Evolutionary conservation across 2,797 vertebrate species (phyloP).

Genomic region (Acridotheres tristis): DNA sequence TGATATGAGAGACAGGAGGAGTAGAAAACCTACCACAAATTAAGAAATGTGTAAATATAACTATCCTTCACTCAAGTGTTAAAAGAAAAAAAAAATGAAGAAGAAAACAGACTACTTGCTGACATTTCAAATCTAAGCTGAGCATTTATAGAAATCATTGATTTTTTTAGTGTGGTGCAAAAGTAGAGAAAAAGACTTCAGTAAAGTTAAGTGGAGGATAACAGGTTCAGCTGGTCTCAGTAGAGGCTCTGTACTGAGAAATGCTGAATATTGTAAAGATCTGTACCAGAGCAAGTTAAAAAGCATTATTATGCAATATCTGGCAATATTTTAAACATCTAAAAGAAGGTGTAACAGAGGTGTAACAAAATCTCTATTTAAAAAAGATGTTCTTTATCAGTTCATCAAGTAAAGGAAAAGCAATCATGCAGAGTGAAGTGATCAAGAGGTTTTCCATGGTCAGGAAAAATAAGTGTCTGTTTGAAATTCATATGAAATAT

Average conservation of each 20-base stretch:
- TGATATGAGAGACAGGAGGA: not conserved
- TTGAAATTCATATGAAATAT: not conserved
- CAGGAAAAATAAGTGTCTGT: not conserved
- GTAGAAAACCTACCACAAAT: not conserved
- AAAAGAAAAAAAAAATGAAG: not conserved
- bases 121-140: not conserved
- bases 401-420: not conserved
- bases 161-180: not conserved
- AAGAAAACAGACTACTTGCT: not conserved
- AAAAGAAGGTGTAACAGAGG: not conserved
- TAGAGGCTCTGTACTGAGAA: not conserved
- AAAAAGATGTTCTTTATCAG: not conserved
- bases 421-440: not conserved
- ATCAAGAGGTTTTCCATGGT: not conserved
- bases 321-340: not conserved
- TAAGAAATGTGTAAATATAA: not conserved
- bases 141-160: conserved; percentile 11
- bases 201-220: not conserved
- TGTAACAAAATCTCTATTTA: not conserved
- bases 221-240: not conserved
- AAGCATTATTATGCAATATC: not conserved
- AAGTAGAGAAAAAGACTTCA: not conserved
- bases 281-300: not conserved
- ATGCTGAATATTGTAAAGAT: not conserved
- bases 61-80: not conserved